These are phyloP conservation scores for Melanotaenia duboulayi DNA, from an alignment of 2,113 vertebrate species.

Conservation along the genomic window DNA sequence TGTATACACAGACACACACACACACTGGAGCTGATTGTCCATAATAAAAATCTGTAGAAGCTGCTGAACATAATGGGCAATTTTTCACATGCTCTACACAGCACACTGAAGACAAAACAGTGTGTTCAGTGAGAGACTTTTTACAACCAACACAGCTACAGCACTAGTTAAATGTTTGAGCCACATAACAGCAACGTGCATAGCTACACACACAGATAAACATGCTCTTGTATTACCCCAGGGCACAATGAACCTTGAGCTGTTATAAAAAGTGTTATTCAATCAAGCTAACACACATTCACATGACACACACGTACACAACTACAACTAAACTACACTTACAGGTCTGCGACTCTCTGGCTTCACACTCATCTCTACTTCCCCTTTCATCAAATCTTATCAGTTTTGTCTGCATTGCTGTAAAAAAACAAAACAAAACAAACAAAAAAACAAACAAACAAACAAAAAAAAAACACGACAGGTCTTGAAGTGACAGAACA, in stretches of 20 bases:
- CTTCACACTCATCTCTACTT: conserved; percentile 35
- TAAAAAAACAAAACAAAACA: conserved; percentile 49
- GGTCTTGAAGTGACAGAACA: not conserved
- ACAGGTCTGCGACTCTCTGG: conserved; percentile 85
- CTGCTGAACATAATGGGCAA: too few species aligned
- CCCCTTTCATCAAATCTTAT: conserved; percentile 24
- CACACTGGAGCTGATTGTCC: too few species aligned
- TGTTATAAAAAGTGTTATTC: conserved; percentile 17
- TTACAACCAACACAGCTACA: too few species aligned
- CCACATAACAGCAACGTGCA: not conserved
- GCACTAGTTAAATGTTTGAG: too few species aligned
- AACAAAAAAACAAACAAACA: too few species aligned
- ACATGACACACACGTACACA: conserved; percentile 75
- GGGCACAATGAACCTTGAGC: not conserved
- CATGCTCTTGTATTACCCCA: not conserved
- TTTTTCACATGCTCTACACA: too few species aligned
- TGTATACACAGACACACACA: too few species aligned
- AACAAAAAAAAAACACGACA: not conserved
- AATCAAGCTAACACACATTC: conserved; percentile 51
- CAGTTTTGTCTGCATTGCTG: conserved; percentile 39
- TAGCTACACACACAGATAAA: not conserved
- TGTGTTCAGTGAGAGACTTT: too few species aligned
- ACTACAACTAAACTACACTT: conserved; percentile 84
- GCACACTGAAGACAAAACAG: too few species aligned
- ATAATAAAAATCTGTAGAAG: too few species aligned